A percentile compares a stretch with the other conserved stretches of the same genome.
Conservation (phyloP, 2,113 vertebrate genomes). For the Bambusicola thoracicus region DNA sequence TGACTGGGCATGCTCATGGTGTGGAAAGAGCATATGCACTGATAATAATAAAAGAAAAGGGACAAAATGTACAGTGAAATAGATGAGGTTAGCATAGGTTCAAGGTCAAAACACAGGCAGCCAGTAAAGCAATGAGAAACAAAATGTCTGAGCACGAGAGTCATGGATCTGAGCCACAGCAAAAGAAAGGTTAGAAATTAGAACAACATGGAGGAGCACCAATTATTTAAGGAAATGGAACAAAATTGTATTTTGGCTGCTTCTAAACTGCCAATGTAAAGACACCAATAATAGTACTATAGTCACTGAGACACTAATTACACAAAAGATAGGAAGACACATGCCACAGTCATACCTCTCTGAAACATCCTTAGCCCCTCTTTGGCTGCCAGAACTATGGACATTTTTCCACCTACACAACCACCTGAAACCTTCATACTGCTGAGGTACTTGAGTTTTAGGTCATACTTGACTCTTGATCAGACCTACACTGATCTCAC, state of each 20-base stretch:
- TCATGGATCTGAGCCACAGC: not conserved
- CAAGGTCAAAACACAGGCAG: not conserved
- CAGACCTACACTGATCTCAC: not conserved
- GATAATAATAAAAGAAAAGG: not conserved
- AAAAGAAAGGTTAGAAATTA: not conserved
- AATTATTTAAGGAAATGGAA: not conserved
- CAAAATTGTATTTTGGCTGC: not conserved
- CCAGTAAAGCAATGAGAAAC: not conserved
- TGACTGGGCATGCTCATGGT: not conserved
- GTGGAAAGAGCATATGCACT: not conserved
- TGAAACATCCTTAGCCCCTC: not conserved
- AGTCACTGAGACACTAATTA: not conserved
- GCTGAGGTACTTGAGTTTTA: not conserved
- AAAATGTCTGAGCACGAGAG: not conserved
- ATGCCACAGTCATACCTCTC: not conserved
- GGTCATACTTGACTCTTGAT: not conserved
- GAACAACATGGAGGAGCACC: not conserved
- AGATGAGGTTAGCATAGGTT: not conserved
- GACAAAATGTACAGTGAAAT: not conserved
- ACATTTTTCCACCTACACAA: not conserved
- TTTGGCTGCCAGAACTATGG: fast-evolving
- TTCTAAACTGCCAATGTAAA: not conserved
- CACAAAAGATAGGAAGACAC: not conserved
- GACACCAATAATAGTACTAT: not conserved
- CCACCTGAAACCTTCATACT: not conserved